Base-by-base conservation (phyloP, 2,113 vertebrate species). In the Platysternon megacephalum region DNA sequence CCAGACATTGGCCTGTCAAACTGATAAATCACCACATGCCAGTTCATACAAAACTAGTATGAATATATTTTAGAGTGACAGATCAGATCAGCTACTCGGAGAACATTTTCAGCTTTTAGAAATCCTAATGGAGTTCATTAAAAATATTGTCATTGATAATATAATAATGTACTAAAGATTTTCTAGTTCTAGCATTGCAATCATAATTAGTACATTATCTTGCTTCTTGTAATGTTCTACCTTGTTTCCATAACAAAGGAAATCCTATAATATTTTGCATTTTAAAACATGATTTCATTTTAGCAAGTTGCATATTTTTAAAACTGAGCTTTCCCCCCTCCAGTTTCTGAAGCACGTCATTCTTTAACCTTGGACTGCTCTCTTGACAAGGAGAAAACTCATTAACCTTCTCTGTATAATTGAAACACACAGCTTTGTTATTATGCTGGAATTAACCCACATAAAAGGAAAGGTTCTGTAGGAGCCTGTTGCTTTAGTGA, bases 91-190 rank as follows among this genome's bases (percentile, higher is more conserved):
- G 61, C 35, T 44, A 76, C 42, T 46, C 6, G 29, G 74, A 78
- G 26, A 78, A 78, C 42, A 72, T 78, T 46, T 78, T 44, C 24
- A 46, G 39, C 78, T 90, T 95, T 94, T 81, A 88, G 88, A 39
- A 94, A 93, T 85, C 93, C 88, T 92, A 95, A 61, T 89, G 92
- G 90, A 94, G 92, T 91, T 94, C 93, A 96, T 95, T 96, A 97
- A 94, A 94, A 96, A 39, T 49, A 49, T 56, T 93, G 94, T 61
- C 61, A 93, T 65, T 87, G 91, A 91, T 93, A 96, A 52, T 72
- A 91, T 88, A 92, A 96, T 94, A 95, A 86, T 1, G 21, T 79
- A 90, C 86, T 93, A 96, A 87, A 92, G 21, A 84, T 86, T 90
- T 93, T 91, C 93, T 91, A 89, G 82, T 83, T 93, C 86, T 84